phyloP scores from a whole-genome alignment of 2,113 vertebrate genomes.

The Microcebus lehilahytsara region DNA sequence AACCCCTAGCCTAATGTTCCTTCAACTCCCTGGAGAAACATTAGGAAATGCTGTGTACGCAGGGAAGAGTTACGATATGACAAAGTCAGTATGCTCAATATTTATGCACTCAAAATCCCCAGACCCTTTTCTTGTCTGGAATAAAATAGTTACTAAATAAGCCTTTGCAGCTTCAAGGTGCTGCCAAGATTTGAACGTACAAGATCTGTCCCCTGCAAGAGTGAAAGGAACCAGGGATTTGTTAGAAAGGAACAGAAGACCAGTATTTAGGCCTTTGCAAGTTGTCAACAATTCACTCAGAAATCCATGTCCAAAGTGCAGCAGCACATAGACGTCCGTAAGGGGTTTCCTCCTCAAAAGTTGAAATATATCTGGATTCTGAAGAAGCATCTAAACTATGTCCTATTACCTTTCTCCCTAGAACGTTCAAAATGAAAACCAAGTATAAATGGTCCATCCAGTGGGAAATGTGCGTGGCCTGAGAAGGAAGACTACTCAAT shows the following conservation, averaged over 20 bases:
- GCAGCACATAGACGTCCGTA: background rate
- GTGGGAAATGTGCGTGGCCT: background rate
- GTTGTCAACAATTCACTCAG: background rate
- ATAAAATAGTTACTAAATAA: background rate
- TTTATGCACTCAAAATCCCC: too few relatives aligned
- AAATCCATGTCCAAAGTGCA: background rate
- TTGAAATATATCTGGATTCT: background rate
- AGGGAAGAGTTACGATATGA: background rate
- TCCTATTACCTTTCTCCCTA: background rate
- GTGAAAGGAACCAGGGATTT: background rate
- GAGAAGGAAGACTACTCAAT: background rate
- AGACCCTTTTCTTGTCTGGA: background rate
- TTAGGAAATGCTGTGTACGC: fast-evolving
- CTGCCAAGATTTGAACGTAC: background rate
- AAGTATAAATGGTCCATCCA: background rate
- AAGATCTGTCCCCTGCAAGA: background rate
- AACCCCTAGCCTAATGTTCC: background rate
- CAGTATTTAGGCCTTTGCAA: background rate
- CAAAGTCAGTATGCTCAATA: too few relatives aligned
- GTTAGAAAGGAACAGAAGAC: background rate
- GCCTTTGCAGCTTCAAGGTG: background rate
- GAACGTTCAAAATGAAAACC: background rate
- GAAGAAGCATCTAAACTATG: background rate
- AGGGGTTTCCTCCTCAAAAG: background rate
- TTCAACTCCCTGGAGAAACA: background rate